Percentiles rank a stretch among this genome's conserved stretches.
Evolutionary conservation across 2,113 vertebrate genomes (phyloP).

Genomic region (Silurus asotus): DNA sequence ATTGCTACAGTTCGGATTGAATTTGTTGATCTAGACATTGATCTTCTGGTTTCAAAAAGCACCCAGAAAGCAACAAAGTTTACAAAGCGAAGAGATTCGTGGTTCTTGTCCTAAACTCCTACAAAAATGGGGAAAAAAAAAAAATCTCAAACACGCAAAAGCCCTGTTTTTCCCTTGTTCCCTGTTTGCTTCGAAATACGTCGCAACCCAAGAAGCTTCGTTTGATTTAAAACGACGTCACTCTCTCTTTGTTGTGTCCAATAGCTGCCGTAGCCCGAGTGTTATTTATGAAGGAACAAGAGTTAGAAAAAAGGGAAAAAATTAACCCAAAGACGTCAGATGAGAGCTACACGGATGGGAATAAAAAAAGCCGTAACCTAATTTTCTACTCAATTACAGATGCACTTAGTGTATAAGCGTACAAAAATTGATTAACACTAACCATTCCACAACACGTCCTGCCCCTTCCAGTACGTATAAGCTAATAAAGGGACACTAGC

Average conservation of each 20-base stretch:
- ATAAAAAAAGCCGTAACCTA: slow-evolving; percentile 23
- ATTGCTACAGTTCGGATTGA: slow-evolving; percentile 52
- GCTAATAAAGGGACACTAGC: slow-evolving; percentile 50
- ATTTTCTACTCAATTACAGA: slow-evolving; percentile 48
- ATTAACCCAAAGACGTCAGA: background rate
- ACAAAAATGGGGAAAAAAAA: background rate
- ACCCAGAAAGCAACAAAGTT: slow-evolving; percentile 19
- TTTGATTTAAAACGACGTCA: slow-evolving; percentile 23
- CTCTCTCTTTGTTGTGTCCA: slow-evolving; percentile 24
- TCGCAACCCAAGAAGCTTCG: slow-evolving; percentile 29
- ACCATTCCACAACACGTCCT: slow-evolving; percentile 45
- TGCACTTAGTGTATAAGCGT: slow-evolving; percentile 48
- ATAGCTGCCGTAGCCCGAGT: slow-evolving; percentile 32
- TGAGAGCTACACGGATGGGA: slow-evolving; percentile 12
- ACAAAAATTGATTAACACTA: slow-evolving; percentile 36
- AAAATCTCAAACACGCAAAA: slow-evolving; percentile 26
- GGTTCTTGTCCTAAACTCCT: slow-evolving; percentile 1
- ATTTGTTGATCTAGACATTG: slow-evolving; percentile 4
- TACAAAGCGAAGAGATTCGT: slow-evolving; percentile 23
- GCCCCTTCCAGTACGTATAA: slow-evolving; percentile 31
- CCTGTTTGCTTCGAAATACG: slow-evolving; percentile 32
- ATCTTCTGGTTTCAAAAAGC: slow-evolving; percentile 11
- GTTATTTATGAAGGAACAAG: background rate
- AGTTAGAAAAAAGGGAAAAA: background rate
- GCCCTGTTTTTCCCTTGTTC: background rate